A percentile compares a stretch with the other conserved stretches of the same genome.
Evolutionary conservation across 2,888 invertebrate genomes (phyloP).

Genomic region (Uropetala carovei): DNA sequence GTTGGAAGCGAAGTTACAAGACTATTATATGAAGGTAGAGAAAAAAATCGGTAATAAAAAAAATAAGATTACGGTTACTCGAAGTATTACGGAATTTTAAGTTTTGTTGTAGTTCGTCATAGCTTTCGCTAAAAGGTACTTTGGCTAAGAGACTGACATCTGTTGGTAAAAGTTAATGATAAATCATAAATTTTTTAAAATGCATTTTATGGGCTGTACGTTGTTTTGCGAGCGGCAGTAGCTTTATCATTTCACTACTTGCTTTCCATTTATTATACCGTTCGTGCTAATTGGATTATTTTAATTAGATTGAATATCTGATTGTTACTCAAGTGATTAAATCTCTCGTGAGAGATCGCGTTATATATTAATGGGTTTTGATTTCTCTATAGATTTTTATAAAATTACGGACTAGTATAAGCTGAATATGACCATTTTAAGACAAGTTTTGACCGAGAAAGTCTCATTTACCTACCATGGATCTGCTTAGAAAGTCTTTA

Average conservation of each 20-base stretch:
- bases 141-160: neutral
- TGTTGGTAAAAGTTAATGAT: neutral
- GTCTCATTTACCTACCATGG: too few relatives aligned
- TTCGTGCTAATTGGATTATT: too few relatives aligned
- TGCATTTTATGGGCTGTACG: neutral
- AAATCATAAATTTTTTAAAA: too few relatives aligned
- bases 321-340: too few relatives aligned
- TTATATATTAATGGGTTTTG: too few relatives aligned
- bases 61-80: constrained; percentile 3
- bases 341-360: too few relatives aligned
- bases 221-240: neutral
- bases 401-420: too few relatives aligned
- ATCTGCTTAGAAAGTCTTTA: too few relatives aligned
- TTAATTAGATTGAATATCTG: too few relatives aligned
- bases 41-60: neutral
- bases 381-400: too few relatives aligned
- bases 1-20: neutral
- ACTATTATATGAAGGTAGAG: constrained; percentile 1
- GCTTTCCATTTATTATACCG: neutral
- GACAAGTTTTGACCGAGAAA: too few relatives aligned
- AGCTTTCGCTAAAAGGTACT: neutral
- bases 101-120: neutral
- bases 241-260: neutral
- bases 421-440: too few relatives aligned
- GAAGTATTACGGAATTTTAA: neutral